Evolutionary conservation across 2,797 vertebrate genomes (phyloP).

Genomic region (Poeciliopsis infans): DNA sequence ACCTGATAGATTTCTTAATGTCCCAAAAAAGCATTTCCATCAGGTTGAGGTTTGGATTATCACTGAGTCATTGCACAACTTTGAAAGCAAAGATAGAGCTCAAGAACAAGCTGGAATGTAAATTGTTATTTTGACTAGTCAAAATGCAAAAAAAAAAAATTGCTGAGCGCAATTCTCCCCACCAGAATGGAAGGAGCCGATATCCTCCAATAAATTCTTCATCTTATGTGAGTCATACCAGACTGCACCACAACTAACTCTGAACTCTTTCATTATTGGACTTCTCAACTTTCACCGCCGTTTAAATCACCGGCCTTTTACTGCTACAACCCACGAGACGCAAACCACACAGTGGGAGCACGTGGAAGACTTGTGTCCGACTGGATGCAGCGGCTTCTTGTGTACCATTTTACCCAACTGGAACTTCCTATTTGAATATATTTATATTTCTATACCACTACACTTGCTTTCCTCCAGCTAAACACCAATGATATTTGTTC

Average conservation of each 20-base stretch:
- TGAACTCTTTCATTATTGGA: background rate
- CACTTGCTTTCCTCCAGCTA: no score
- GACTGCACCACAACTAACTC: background rate
- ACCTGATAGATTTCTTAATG: background rate
- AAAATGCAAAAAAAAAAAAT: background rate
- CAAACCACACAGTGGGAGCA: no score
- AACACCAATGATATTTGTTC: no score
- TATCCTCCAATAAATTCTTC: background rate
- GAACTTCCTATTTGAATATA: no score
- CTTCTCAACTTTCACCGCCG: background rate
- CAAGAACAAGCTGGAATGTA: background rate
- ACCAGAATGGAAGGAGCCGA: background rate
- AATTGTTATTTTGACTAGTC: background rate
- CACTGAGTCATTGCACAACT: background rate
- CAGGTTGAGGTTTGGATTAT: background rate
- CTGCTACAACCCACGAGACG: no score
- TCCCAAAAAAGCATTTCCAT: background rate
- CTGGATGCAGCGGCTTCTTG: no score
- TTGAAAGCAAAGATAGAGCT: background rate
- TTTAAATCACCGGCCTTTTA: no score
- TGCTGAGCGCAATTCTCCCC: background rate
- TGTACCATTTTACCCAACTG: no score
- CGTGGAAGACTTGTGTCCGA: no score
- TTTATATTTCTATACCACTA: no score
- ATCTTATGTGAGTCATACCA: background rate